A percentile compares a stretch with the other conserved stretches of the same genome.
Conservation (phyloP, 2,888 invertebrate genomes). For the Nebria brevicollis region DNA sequence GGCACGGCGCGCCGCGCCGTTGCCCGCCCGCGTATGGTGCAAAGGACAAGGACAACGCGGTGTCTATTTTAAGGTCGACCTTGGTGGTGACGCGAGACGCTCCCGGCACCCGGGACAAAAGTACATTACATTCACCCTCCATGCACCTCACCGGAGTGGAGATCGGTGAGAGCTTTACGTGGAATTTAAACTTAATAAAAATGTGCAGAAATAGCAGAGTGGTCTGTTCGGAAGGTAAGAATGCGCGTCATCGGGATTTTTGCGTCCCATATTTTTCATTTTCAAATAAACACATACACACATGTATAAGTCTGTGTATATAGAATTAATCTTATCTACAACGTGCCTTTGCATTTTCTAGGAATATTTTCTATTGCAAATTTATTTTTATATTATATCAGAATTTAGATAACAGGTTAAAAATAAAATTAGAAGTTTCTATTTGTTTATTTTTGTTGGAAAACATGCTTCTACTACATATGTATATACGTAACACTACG, state of each 20-base stretch:
- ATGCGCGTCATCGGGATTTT: neutral
- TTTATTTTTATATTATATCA: neutral
- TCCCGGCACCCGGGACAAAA: conserved; percentile 6
- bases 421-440: neutral
- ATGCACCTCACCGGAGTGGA: neutral
- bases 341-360: neutral
- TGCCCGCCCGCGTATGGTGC: conserved; percentile 36
- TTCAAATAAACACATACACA: neutral
- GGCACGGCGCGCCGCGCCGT: neutral
- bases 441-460: neutral
- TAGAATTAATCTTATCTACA: neutral
- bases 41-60: conserved; percentile 42
- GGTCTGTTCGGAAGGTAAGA: neutral
- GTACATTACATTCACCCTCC: conserved; percentile 2
- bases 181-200: neutral
- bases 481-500: no score
- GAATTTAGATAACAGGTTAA: neutral
- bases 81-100: conserved; percentile 36
- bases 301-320: neutral
- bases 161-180: neutral
- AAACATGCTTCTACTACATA: neutral
- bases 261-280: neutral
- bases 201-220: neutral
- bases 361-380: neutral
- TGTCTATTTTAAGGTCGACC: conserved; percentile 43